Evolutionary conservation across 1,140 invertebrate species (phyloP).

Genomic region (Harlomillsia oculata): DNA sequence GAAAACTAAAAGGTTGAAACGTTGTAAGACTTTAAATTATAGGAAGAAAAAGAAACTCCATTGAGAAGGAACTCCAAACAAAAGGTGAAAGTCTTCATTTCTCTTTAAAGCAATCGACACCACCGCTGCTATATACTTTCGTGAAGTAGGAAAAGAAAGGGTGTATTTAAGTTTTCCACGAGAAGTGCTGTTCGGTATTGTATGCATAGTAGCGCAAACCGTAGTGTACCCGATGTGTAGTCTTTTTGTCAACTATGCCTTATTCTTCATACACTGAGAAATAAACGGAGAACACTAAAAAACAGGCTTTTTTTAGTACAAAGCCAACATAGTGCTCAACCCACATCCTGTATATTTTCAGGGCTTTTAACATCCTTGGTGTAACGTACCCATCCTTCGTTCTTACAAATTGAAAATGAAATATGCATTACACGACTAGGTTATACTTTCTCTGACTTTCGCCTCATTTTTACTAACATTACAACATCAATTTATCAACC

Average conservation of each 20-base stretch:
- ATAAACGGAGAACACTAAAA: no score
- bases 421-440: slow-evolving; percentile 32
- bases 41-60: slow-evolving; percentile 21
- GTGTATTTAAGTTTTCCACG: not conserved
- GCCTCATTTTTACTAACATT: no score
- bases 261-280: not conserved
- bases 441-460: slow-evolving; percentile 14
- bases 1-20: slow-evolving; percentile 20
- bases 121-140: slow-evolving; percentile 2
- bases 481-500: no score
- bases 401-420: slow-evolving; percentile 33
- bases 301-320: no score
- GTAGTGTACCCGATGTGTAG: not conserved
- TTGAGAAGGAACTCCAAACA: slow-evolving; percentile 17
- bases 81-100: slow-evolving; percentile 27
- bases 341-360: not conserved
- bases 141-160: not conserved
- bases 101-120: slow-evolving; percentile 5
- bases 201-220: not conserved
- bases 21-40: slow-evolving; percentile 24
- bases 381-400: not conserved
- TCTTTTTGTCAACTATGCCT: not conserved
- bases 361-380: not conserved
- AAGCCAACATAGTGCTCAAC: no score
- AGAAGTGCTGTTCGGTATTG: not conserved